A percentile compares a stretch with the other conserved stretches of the same genome.
Conservation (phyloP, 2,113 vertebrate genomes). For the Corvus cornix region DNA sequence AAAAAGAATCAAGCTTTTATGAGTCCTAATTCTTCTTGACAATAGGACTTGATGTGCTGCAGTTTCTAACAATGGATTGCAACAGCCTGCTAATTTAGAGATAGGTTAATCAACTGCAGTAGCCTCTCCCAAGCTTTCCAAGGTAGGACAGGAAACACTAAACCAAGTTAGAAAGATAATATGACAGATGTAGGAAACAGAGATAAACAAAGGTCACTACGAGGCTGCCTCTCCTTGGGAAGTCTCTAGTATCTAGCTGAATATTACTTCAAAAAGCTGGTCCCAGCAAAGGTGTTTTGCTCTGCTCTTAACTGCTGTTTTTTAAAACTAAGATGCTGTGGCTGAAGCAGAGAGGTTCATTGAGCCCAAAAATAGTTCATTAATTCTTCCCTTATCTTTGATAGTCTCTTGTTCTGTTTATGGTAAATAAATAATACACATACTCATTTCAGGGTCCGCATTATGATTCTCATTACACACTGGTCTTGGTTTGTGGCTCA, state of each 20-base stretch:
- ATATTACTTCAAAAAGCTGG: neutral
- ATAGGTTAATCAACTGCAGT: neutral
- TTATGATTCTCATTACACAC: neutral
- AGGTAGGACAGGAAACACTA: neutral
- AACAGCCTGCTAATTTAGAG: neutral
- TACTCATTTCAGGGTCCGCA: neutral
- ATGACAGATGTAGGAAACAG: neutral
- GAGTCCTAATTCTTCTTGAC: rapidly evolving
- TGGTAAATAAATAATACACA: neutral
- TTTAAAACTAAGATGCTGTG: neutral
- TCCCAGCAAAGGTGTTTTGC: neutral
- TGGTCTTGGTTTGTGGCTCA: neutral
- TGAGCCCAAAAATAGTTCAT: neutral
- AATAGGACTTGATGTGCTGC: neutral
- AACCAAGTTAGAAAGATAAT: neutral
- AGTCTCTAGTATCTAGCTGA: neutral
- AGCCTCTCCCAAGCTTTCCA: neutral
- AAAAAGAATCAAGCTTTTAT: neutral
- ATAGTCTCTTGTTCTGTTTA: neutral
- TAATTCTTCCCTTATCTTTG: neutral
- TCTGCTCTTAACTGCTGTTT: neutral
- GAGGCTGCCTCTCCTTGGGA: neutral
- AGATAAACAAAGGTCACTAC: neutral
- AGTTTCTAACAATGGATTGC: neutral
- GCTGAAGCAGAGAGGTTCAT: neutral